These are phyloP conservation scores for Scolopax mira DNA, from an alignment of 2,113 vertebrate species.

Conservation along the genomic window DNA sequence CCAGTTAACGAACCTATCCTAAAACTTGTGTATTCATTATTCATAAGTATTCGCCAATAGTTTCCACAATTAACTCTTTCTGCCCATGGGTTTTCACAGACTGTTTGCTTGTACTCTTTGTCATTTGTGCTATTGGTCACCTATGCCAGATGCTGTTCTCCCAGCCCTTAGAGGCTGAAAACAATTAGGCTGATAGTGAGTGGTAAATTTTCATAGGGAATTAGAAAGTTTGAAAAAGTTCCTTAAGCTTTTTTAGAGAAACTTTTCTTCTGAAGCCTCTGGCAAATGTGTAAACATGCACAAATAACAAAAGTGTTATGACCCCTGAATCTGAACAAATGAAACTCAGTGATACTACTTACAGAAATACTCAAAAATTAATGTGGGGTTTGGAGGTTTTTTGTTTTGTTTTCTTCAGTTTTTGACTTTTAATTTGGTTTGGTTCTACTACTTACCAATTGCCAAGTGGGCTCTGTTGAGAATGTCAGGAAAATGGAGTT, in stretches of 20 bases:
- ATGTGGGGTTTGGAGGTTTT: not conserved
- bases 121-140: slow-evolving; percentile 51
- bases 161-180: not conserved
- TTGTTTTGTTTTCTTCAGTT: not conserved
- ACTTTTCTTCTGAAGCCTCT: not conserved
- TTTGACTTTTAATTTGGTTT: not conserved
- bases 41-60: slow-evolving; percentile 64
- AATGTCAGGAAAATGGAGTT: not conserved
- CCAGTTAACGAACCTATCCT: slow-evolving; percentile 3
- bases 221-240: not conserved
- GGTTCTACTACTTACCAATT: slow-evolving; percentile 5
- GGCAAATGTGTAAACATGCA: slow-evolving; percentile 12
- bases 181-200: not conserved
- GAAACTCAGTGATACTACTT: not conserved
- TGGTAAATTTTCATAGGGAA: not conserved
- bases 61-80: slow-evolving; percentile 2
- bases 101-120: slow-evolving; percentile 9
- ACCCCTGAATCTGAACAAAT: not conserved
- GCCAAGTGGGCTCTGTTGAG: slow-evolving; percentile 15
- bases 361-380: slow-evolving; percentile 9
- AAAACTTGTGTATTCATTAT: slow-evolving; percentile 62
- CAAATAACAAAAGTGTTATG: slow-evolving; percentile 43
- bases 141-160: slow-evolving; percentile 15
- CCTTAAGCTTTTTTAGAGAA: not conserved
- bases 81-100: not conserved